phyloP scores from a whole-genome alignment of 2,888 invertebrate genomes.

The Meghimatium bilineatum region DNA sequence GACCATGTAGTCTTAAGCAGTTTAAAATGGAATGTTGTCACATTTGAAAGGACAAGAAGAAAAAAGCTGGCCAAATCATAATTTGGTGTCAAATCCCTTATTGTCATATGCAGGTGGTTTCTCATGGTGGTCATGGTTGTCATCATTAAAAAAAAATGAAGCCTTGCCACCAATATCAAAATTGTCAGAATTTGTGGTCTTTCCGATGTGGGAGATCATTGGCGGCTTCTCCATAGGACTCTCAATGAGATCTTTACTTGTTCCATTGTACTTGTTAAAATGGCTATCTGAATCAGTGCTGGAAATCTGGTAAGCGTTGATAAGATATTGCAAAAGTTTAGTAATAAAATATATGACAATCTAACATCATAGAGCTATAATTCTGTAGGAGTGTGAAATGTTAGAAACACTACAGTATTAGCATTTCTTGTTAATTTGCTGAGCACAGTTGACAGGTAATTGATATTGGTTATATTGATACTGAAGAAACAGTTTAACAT shows the following conservation, averaged over 20 bases:
- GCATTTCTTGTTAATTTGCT: no score
- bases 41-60: neutral
- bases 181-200: neutral
- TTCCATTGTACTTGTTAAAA: slow-evolving; percentile 24
- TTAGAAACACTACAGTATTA: no score
- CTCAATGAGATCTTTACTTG: slow-evolving; percentile 6
- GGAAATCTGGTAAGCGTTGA: slow-evolving; percentile 20
- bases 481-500: no score
- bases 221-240: slow-evolving; percentile 6
- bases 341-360: no score
- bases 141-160: slow-evolving; percentile 58
- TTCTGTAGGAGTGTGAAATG: no score
- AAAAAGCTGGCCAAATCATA: slow-evolving; percentile 36
- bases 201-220: neutral
- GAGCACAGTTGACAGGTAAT: no score
- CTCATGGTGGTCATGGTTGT: slow-evolving; percentile 40
- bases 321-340: neutral
- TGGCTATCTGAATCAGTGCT: slow-evolving; percentile 25
- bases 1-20: neutral
- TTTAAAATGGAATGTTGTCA: neutral
- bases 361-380: no score
- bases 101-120: slow-evolving; percentile 50
- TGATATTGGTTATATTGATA: no score
- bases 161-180: slow-evolving; percentile 47
- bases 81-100: slow-evolving; percentile 54